These are phyloP conservation scores for Ostrea edulis DNA, from an alignment of 1,140 invertebrate species.

Conservation along the genomic window DNA sequence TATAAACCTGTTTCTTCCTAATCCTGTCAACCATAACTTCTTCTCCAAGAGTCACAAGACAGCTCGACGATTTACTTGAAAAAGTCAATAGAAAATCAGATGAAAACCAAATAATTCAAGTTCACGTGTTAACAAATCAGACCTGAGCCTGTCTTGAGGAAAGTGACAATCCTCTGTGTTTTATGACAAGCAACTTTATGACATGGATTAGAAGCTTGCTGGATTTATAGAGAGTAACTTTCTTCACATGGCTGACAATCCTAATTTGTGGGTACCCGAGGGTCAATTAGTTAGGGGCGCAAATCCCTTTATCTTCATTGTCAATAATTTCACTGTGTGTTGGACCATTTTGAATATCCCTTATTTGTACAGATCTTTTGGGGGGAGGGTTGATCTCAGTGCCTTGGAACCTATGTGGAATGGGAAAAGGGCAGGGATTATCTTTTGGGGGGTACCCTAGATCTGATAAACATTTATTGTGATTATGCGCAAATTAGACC, in stretches of 20 bases:
- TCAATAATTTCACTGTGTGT: slow-evolving; percentile 32
- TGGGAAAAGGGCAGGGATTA: background rate
- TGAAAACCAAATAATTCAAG: slow-evolving; percentile 25
- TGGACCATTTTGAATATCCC: slow-evolving; percentile 13
- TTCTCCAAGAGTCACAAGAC: slow-evolving; percentile 7
- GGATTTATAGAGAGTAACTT: background rate
- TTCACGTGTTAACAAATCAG: background rate
- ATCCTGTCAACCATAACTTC: slow-evolving; percentile 2
- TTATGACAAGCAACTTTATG: background rate
- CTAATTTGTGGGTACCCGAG: slow-evolving; percentile 21
- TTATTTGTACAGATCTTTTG: slow-evolving; percentile 28
- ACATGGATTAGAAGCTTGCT: slow-evolving; percentile 14
- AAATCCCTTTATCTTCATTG: slow-evolving; percentile 29
- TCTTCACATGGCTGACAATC: slow-evolving; percentile 14
- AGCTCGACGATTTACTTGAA: slow-evolving; percentile 1
- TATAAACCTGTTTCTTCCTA: background rate
- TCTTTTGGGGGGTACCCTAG: background rate
- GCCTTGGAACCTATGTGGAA: background rate
- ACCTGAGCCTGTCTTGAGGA: background rate
- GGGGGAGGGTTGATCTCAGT: background rate
- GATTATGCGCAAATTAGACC: background rate
- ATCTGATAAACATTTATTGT: slow-evolving; percentile 25
- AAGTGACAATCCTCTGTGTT: slow-evolving; percentile 6
- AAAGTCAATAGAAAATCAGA: slow-evolving; percentile 27
- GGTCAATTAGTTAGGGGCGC: slow-evolving; percentile 17